Evolutionary conservation across 2,888 invertebrate species (phyloP), one percentile per base, ranked within the genome.

Genomic region (Cryptophagus acutangulus): DNA sequence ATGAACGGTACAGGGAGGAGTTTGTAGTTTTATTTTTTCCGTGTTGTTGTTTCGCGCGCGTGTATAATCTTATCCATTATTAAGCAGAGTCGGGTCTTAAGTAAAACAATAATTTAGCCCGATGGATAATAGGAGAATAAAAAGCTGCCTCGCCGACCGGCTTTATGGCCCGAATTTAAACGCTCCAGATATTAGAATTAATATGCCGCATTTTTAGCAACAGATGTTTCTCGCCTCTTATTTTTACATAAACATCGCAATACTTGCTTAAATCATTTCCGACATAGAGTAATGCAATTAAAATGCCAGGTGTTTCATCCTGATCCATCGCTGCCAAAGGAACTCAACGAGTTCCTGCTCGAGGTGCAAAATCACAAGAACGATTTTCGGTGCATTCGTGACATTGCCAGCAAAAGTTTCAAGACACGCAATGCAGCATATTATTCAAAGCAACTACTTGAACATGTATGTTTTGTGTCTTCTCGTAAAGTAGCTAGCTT

Each of bases 41-140:
- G 40, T 38, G 40, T 36, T 42, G 45, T 49, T 46, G 43, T 45
- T 45, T 45, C 31, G 13, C 47, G 44, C 43, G 45, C 45, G 44
- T 41, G 55, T 54, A 58, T 63, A 65, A 65, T 64, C 65, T 66
- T 65, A 65, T 67, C 66, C 66, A 67, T 67, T 67, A 67, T 66
- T 66, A 66, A 66, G 60, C 65, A 62, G 63, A n/a, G n/a, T 61
- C 62, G 52, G 60, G 59, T 58, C 60, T 64, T 66, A 65, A 67
- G 66, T 66, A 66, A 66, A 66, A 67, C 66, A 66, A 67, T 67
- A 67, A 67, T 65, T 67, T 65, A 65, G 60, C 58, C 58, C n/a
- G n/a, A 59, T 51, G 54, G 58, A 61, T 66, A 67, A 67, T 65
- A 61, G 63, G 65, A 62, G 59, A 63, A 65, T 65, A 65, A 65